Percentiles rank a stretch among this genome's conserved stretches.
Evolutionary conservation across 2,888 invertebrate genomes (phyloP).

Genomic region (Yponomeuta evonymella): DNA sequence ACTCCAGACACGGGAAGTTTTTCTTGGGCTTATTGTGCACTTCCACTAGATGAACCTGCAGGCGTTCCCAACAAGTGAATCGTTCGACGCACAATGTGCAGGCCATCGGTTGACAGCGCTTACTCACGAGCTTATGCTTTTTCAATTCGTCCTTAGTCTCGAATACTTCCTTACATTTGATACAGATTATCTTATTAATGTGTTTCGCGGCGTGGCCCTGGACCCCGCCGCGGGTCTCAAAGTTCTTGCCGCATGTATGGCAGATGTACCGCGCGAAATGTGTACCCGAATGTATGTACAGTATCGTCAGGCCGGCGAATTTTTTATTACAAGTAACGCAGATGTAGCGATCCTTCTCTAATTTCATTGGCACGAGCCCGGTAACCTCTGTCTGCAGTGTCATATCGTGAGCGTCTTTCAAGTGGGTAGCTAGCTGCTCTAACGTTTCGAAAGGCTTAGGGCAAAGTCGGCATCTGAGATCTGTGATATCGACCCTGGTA

Average conservation of each 20-base stretch:
- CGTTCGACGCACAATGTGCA: slow-evolving; percentile 20
- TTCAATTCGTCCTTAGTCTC: slow-evolving; percentile 15
- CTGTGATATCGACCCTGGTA: slow-evolving; percentile 14
- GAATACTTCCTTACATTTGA: slow-evolving; percentile 19
- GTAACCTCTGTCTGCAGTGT: neutral
- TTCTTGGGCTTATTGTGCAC: slow-evolving; percentile 19
- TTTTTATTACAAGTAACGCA: slow-evolving; percentile 17
- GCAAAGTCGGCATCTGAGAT: slow-evolving; percentile 12
- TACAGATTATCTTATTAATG: slow-evolving; percentile 15
- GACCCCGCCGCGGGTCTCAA: slow-evolving; percentile 19
- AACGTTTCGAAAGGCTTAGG: neutral
- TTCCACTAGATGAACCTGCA: slow-evolving; percentile 18
- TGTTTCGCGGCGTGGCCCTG: slow-evolving; percentile 10
- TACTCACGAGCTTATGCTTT: slow-evolving; percentile 17
- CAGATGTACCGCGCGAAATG: slow-evolving; percentile 20
- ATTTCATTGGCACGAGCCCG: slow-evolving; percentile 8
- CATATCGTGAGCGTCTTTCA: neutral
- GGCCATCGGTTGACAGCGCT: slow-evolving; percentile 18
- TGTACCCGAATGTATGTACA: slow-evolving; percentile 15
- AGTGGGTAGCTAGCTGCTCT: slow-evolving; percentile 2
- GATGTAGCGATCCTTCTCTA: neutral
- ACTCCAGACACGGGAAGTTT: slow-evolving; percentile 20
- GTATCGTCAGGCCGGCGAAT: slow-evolving; percentile 4
- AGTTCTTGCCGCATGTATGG: slow-evolving; percentile 22
- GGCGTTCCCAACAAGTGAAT: slow-evolving; percentile 15